A percentile compares a stretch with the other conserved stretches of the same genome.
These are phyloP conservation scores for Cataglyphis livida DNA, from an alignment of 2,888 invertebrate genomes.

Conservation along the genomic window DNA sequence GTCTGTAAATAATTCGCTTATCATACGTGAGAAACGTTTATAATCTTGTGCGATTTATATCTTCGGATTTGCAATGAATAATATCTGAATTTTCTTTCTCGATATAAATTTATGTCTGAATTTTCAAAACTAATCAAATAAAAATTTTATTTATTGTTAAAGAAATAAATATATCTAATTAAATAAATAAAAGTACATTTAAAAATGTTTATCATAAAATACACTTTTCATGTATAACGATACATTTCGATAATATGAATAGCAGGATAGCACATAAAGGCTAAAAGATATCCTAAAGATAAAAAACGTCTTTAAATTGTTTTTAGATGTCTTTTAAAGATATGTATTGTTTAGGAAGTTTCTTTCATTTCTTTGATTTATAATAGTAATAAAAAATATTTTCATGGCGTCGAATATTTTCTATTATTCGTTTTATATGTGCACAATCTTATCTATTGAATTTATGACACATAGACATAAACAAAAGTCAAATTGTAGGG, in stretches of 20 bases:
- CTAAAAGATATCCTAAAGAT: too few relatives aligned
- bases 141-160: background rate
- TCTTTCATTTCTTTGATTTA: conserved; percentile 77
- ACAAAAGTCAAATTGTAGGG: conserved; percentile 54
- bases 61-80: background rate
- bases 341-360: too few relatives aligned
- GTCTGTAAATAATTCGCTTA: conserved; percentile 12
- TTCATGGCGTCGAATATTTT: conserved; percentile 68
- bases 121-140: background rate
- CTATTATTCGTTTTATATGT: conserved; percentile 66
- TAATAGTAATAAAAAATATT: conserved; percentile 71
- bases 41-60: background rate
- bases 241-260: background rate
- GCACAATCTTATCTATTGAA: conserved; percentile 75
- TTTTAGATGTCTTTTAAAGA: too few relatives aligned
- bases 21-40: background rate
- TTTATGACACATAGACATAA: conserved; percentile 67
- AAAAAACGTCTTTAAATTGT: too few relatives aligned
- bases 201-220: background rate
- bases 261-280: too few relatives aligned
- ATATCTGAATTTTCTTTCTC: background rate
- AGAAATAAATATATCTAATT: background rate
- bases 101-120: too few relatives aligned
- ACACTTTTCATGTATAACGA: background rate
- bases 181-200: background rate